These are phyloP conservation scores for Hippoglossus stenolepis DNA, from an alignment of 2,113 vertebrate genomes.

Conservation along the genomic window DNA sequence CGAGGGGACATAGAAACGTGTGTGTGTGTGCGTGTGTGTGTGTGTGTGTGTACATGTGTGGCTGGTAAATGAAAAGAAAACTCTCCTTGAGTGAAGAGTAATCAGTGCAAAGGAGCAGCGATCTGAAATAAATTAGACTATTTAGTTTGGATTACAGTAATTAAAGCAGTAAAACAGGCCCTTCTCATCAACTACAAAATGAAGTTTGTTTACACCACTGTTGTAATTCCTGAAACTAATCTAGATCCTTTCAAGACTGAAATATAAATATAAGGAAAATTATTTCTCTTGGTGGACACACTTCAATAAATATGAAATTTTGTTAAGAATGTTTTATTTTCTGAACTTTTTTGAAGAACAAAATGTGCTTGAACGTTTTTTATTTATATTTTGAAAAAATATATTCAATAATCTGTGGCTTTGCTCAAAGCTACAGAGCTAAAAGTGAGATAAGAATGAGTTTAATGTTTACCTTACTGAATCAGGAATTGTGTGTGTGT, in stretches of 20 bases:
- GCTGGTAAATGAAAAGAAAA: slow-evolving; percentile 12
- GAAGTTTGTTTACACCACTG: not conserved
- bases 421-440: too few species aligned
- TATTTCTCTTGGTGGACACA: too few species aligned
- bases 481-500: too few species aligned
- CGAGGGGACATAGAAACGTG: not conserved
- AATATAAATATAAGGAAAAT: too few species aligned
- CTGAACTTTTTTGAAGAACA: too few species aligned
- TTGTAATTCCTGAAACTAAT: too few species aligned
- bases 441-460: too few species aligned
- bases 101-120: slow-evolving; percentile 10
- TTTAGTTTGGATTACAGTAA: slow-evolving; percentile 41
- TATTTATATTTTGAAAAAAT: not conserved
- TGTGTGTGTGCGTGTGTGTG: not conserved
- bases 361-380: too few species aligned
- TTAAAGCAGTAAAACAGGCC: slow-evolving; percentile 26
- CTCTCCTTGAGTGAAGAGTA: slow-evolving; percentile 9
- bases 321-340: too few species aligned
- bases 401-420: not conserved
- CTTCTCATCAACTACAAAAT: not conserved
- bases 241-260: too few species aligned
- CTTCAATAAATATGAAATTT: too few species aligned
- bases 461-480: too few species aligned
- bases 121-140: slow-evolving; percentile 17
- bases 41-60: not conserved